These are phyloP conservation scores for Onychomys leucogaster DNA, from an alignment of 2,797 vertebrate species.

Conservation along the genomic window DNA sequence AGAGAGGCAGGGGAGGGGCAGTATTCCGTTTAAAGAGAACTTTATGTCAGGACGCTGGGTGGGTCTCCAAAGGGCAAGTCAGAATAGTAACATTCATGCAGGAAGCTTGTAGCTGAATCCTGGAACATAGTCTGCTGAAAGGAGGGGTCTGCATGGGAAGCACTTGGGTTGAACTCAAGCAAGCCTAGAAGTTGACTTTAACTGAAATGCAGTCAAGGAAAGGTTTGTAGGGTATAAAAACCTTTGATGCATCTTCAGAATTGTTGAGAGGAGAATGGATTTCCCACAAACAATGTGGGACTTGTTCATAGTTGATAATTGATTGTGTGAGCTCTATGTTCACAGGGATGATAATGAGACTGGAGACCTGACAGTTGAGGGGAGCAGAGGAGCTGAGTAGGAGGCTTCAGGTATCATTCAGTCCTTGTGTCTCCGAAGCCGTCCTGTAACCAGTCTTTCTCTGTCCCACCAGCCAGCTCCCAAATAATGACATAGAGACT, in stretches of 20 bases:
- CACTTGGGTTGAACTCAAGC: not conserved
- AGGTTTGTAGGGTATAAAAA: not conserved
- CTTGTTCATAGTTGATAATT: slow-evolving; percentile 26
- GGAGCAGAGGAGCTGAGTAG: not conserved
- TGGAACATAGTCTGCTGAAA: not conserved
- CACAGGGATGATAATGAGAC: not conserved
- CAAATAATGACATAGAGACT: too few species aligned
- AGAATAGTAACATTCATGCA: too few species aligned
- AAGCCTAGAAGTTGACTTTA: slow-evolving; percentile 6
- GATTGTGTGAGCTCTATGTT: not conserved
- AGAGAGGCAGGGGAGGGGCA: too few species aligned
- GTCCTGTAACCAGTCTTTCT: not conserved
- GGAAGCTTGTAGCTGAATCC: slow-evolving; percentile 6
- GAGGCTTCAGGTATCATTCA: not conserved
- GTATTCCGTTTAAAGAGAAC: too few species aligned
- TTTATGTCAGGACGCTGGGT: too few species aligned
- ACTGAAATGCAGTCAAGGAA: not conserved
- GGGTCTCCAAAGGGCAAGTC: too few species aligned
- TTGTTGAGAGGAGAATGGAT: not conserved
- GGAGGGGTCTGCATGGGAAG: not conserved
- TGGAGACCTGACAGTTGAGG: too few species aligned
- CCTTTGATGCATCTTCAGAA: not conserved
- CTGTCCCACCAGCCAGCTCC: too few species aligned
- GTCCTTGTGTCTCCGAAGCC: not conserved
- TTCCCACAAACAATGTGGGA: not conserved